These are phyloP conservation scores for Neoitamus cyanurus DNA, from an alignment of 2,888 invertebrate genomes.

Conservation along the genomic window DNA sequence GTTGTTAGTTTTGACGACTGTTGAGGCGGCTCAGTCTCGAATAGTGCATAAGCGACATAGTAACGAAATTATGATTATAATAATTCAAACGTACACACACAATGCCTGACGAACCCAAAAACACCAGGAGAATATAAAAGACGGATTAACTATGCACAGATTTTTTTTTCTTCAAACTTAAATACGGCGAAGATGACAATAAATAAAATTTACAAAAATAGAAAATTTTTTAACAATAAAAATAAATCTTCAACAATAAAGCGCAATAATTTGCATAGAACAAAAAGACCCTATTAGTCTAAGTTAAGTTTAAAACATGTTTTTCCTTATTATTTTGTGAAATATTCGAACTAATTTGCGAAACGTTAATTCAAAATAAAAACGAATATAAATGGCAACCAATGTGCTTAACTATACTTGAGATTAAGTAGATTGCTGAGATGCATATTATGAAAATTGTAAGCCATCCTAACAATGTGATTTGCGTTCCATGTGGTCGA, in stretches of 20 bases:
- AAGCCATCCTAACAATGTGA: constrained; percentile 63
- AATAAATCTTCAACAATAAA: constrained; percentile 40
- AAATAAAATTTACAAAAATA: constrained; percentile 45
- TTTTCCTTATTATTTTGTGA: not conserved
- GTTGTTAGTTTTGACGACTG: no score
- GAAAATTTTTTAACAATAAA: constrained; percentile 36
- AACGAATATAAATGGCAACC: constrained; percentile 65
- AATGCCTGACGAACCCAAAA: not conserved
- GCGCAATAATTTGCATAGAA: not conserved
- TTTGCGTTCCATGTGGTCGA: constrained; percentile 54
- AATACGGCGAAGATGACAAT: constrained; percentile 44
- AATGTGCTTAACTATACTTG: constrained; percentile 62
- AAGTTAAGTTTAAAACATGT: not conserved
- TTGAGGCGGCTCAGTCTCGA: no score
- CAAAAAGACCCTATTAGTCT: not conserved
- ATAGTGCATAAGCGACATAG: no score
- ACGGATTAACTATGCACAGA: not conserved
- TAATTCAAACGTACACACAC: no score
- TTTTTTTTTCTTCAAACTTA: constrained; percentile 29
- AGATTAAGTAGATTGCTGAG: constrained; percentile 62
- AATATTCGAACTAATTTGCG: not conserved
- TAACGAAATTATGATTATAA: no score
- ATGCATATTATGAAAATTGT: constrained; percentile 63
- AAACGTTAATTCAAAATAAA: constrained; percentile 58
- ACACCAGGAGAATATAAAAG: not conserved